Evolutionary conservation across 2,888 invertebrate genomes (phyloP).

Genomic region (Bibio marci): DNA sequence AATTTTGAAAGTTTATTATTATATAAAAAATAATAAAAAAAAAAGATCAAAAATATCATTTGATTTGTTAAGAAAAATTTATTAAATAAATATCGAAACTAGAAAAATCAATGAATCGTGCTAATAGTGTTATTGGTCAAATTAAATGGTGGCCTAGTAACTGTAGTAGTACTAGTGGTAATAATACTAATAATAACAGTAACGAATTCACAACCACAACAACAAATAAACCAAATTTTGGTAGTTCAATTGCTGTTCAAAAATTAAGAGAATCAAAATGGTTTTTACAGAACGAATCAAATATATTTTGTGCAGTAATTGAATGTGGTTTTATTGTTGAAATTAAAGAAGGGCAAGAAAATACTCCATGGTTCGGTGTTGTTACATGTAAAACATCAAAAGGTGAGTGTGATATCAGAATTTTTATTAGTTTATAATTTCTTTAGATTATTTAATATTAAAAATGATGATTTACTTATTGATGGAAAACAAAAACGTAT

Average conservation of each 20-base stretch:
- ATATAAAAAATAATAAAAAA: no score
- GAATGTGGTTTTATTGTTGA: slow-evolving; percentile 57
- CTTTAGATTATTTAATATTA: no score
- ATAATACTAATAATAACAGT: slow-evolving; percentile 16
- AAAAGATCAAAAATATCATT: no score
- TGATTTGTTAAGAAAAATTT: no score
- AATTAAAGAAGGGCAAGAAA: slow-evolving; percentile 30
- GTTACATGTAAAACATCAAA: slow-evolving; percentile 54
- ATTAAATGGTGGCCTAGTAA: slow-evolving; percentile 25
- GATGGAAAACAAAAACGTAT: no score
- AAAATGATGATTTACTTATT: no score
- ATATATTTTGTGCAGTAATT: slow-evolving; percentile 51
- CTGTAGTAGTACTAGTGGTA: neutral
- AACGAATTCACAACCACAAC: slow-evolving; percentile 8
- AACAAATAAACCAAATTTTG: slow-evolving; percentile 32
- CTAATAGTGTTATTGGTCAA: slow-evolving; percentile 27
- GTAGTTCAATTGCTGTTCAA: slow-evolving; percentile 50
- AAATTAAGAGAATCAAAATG: slow-evolving; percentile 57
- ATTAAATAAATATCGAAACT: no score
- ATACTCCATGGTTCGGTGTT: slow-evolving; percentile 38
- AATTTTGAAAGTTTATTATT: no score
- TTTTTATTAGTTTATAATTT: no score
- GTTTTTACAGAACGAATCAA: slow-evolving; percentile 52
- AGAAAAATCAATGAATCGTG: slow-evolving; percentile 21
- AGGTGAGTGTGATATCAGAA: no score